Evolutionary conservation across 2,113 vertebrate genomes (phyloP), one percentile per base, ranked within the genome.

Genomic region (Eurystomus gularis): DNA sequence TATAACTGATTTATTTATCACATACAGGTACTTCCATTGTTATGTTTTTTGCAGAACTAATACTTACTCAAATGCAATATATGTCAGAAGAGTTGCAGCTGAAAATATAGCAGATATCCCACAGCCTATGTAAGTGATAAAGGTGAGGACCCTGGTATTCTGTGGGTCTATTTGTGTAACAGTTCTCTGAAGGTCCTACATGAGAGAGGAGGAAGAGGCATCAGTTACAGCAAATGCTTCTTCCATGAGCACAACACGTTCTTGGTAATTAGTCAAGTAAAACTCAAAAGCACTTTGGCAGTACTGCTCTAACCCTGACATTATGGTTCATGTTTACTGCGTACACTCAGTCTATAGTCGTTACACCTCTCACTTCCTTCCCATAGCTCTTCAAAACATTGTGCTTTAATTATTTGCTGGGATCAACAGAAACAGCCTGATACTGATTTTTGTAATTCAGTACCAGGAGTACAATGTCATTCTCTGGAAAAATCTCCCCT

Each of bases 31-130:
- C n/a, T 21, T 66, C 15, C 52, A 69, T 62, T 86, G 48, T 82
- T 17, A 55, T 17, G 21, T 2, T 78, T 60, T 81, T 40, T 46
- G 73, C 31, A n/a, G 55, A 78, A 84, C 37, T 90, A 77, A 90
- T 72, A 99, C 99, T 99, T 97, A 99, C 99, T 99, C 99, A 90
- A 99, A 99, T 31, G 99, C 99, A 82, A 99, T 97, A 69, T 99
- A 99, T 29, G 99, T 99, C 82, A 99, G 98, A 86, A 99, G 98
- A 51, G 99, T 99, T 55, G 98, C 99, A 28, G 99, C 99, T 23
- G 99, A 99, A 96, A 99, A 99, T 97, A 99, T 98, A 55, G 99
- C 99, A 5, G 99, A 99, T 93, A 99, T 88, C 26, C 99, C 99
- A 93, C 99, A 99, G 73, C 99, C 99, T 33, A 99, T 97, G 94